Evolutionary conservation across 2,113 vertebrate genomes (phyloP).

Genomic region (Pangasianodon gigas): DNA sequence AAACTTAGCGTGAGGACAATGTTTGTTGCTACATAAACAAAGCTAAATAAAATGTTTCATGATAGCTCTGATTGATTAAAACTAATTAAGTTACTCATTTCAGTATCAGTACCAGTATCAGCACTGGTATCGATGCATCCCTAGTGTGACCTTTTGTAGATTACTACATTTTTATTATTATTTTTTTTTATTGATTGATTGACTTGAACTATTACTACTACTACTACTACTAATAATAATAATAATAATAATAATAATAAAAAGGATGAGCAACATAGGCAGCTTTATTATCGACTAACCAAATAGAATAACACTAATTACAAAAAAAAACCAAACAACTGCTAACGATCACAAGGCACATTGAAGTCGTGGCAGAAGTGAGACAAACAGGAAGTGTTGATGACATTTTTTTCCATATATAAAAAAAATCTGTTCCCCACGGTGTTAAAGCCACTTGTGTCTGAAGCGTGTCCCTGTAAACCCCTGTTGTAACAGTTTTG

Average conservation of each 20-base stretch:
- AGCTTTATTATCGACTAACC: neutral
- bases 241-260: too few species aligned
- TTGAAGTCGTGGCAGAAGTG: neutral
- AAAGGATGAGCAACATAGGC: too few species aligned
- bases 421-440: neutral
- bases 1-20: neutral
- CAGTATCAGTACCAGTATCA: neutral
- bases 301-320: neutral
- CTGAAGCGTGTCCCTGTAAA: slow-evolving; percentile 26
- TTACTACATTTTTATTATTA: too few species aligned
- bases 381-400: too few species aligned
- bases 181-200: too few species aligned
- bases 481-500: slow-evolving; percentile 42
- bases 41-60: neutral
- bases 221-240: too few species aligned
- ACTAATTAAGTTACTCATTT: neutral
- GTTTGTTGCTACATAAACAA: neutral
- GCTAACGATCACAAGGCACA: neutral
- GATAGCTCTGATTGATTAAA: neutral
- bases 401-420: too few species aligned
- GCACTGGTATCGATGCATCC: too few species aligned
- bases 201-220: too few species aligned
- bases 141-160: neutral
- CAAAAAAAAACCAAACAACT: neutral
- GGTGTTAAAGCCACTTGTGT: neutral